A percentile compares a stretch with the other conserved stretches of the same genome.
These are phyloP conservation scores for Hypomecis punctinalis DNA, from an alignment of 2,888 invertebrate species.

Conservation along the genomic window DNA sequence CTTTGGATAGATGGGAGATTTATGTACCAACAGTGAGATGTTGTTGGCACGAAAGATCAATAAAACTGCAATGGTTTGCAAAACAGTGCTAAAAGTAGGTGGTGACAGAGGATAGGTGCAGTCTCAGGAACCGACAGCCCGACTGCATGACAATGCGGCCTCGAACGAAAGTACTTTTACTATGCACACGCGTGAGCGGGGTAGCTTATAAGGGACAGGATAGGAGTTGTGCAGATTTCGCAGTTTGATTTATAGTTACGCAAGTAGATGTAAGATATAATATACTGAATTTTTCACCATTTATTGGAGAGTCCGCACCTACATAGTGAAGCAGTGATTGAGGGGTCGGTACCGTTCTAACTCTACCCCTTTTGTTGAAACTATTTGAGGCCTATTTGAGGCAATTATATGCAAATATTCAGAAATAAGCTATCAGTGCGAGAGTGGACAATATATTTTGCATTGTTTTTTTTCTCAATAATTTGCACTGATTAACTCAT, in stretches of 20 bases:
- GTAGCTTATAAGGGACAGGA: slow-evolving; percentile 60
- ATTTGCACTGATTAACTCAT: no score
- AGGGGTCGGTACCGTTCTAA: no score
- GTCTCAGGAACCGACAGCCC: slow-evolving; percentile 49
- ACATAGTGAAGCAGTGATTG: no score
- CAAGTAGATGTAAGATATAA: background rate
- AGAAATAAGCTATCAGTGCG: no score
- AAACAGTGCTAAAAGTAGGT: slow-evolving; percentile 55
- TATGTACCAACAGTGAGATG: background rate
- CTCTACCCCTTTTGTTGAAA: no score
- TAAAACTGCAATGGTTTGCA: slow-evolving; percentile 5
- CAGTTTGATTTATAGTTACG: background rate
- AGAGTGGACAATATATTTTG: no score
- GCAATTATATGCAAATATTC: no score
- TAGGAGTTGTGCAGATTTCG: slow-evolving; percentile 49
- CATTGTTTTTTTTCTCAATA: no score
- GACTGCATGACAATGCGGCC: slow-evolving; percentile 79
- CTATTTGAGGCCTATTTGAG: no score
- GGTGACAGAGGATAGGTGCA: slow-evolving; percentile 56
- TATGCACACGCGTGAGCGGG: slow-evolving; percentile 76
- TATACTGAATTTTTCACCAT: no score
- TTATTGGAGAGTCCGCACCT: no score
- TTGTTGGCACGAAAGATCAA: slow-evolving; percentile 1
- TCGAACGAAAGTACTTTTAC: slow-evolving; percentile 84
- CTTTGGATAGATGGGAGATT: no score